phyloP scores from a whole-genome alignment of 1,140 invertebrate species.

The Colletes latitarsis region DNA sequence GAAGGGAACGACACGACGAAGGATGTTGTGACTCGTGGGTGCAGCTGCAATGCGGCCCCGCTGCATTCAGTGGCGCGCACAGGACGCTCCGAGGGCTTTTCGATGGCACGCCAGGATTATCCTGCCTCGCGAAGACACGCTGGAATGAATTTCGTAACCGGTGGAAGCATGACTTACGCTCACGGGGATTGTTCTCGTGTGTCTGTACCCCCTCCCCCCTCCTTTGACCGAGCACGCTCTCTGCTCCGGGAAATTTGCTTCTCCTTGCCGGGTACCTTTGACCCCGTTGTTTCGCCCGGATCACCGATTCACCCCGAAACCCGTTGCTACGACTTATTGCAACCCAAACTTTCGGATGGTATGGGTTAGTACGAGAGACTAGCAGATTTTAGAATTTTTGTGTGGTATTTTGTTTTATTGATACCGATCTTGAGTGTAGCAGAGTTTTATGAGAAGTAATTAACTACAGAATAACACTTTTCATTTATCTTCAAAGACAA shows the following conservation, averaged over 20 bases:
- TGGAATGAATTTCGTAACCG: slow-evolving; percentile 36
- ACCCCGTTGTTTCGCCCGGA: no score
- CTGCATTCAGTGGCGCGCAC: slow-evolving; percentile 51
- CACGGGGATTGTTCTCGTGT: not conserved
- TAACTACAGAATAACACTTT: no score
- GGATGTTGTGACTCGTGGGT: slow-evolving; percentile 72
- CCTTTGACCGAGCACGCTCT: not conserved
- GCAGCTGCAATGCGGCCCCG: slow-evolving; percentile 61
- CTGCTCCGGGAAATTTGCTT: not conserved
- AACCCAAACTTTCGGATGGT: no score
- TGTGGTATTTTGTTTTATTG: no score
- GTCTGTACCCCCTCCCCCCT: no score
- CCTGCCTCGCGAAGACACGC: slow-evolving; percentile 11
- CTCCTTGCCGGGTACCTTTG: not conserved
- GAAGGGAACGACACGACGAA: slow-evolving; percentile 68
- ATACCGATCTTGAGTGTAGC: no score
- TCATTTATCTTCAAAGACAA: no score
- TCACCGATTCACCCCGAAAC: no score
- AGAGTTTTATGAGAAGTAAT: no score
- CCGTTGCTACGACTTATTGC: no score
- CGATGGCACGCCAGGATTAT: slow-evolving; percentile 46
- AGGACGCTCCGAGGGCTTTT: slow-evolving; percentile 47
- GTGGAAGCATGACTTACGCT: slow-evolving; percentile 6
- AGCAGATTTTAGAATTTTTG: no score
- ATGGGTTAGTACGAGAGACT: no score